phyloP scores from a whole-genome alignment of 2,888 invertebrate species.

The Branchipolynoe longqiensis region DNA sequence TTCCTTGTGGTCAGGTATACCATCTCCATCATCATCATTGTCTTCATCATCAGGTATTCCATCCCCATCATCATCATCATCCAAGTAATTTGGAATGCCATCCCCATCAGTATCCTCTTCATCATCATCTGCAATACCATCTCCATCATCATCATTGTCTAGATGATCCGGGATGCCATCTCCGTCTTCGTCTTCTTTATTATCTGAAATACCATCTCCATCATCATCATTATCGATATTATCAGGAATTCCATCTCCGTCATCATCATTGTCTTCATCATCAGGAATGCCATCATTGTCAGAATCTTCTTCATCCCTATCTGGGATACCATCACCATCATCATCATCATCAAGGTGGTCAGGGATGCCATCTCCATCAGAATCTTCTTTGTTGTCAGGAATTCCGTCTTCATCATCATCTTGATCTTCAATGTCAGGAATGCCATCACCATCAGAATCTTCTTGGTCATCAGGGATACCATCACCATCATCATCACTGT shows the following conservation, averaged over 20 bases:
- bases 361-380: constrained; percentile 72
- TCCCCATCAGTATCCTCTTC: constrained; percentile 66
- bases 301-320: constrained; percentile 63
- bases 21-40: constrained; percentile 69
- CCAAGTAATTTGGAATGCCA: constrained; percentile 67
- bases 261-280: constrained; percentile 66
- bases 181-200: constrained; percentile 74
- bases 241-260: constrained; percentile 71
- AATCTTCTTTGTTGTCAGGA: constrained; percentile 70
- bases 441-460: constrained; percentile 78
- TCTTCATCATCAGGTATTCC: constrained; percentile 66
- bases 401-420: constrained; percentile 75
- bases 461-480: constrained; percentile 70
- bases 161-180: constrained; percentile 67
- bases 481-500: constrained; percentile 69
- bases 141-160: constrained; percentile 69
- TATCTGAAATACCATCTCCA: constrained; percentile 73
- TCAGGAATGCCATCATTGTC: constrained; percentile 70
- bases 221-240: constrained; percentile 72
- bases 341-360: constrained; percentile 70
- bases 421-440: constrained; percentile 72
- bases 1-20: constrained; percentile 63
- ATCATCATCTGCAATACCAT: constrained; percentile 65
- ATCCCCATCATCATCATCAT: constrained; percentile 68
- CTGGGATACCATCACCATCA: constrained; percentile 68